These are phyloP conservation scores for Phylloscopus trochiloides DNA, from an alignment of 2,113 vertebrate species.

Conservation along the genomic window DNA sequence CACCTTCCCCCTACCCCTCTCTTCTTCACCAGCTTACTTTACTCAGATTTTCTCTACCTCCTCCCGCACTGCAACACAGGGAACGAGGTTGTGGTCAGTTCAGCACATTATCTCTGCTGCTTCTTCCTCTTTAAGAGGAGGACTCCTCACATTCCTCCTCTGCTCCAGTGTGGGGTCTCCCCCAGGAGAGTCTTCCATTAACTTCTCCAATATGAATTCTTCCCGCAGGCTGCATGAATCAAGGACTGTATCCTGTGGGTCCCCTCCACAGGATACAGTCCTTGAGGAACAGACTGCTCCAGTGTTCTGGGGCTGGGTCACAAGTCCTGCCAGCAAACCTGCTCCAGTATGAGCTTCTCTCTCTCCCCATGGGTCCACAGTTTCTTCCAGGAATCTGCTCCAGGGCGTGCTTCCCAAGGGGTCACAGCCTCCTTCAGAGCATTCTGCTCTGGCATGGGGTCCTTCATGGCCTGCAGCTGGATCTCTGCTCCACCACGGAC, in stretches of 20 bases:
- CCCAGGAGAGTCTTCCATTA: neutral
- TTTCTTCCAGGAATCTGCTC: neutral
- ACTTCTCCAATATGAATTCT: neutral
- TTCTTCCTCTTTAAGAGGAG: neutral
- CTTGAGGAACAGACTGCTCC: neutral
- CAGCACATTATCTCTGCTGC: neutral
- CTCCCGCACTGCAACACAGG: neutral
- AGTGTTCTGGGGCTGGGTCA: neutral
- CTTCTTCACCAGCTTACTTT: neutral
- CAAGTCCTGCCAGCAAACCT: neutral
- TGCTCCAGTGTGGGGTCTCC: neutral
- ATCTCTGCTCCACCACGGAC: neutral
- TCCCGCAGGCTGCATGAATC: neutral
- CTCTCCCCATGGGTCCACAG: neutral
- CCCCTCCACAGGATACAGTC: neutral
- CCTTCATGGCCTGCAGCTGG: neutral
- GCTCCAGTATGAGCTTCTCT: neutral
- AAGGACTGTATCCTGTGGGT: neutral
- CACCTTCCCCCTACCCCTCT: neutral
- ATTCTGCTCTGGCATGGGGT: neutral
- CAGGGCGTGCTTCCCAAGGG: rapidly evolving
- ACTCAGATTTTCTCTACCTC: neutral
- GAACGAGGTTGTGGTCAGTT: neutral
- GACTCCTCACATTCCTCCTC: neutral
- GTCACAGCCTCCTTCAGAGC: neutral